Base-by-base conservation (phyloP, 23 tunicate species). In the Trididemnum clinides region DNA sequence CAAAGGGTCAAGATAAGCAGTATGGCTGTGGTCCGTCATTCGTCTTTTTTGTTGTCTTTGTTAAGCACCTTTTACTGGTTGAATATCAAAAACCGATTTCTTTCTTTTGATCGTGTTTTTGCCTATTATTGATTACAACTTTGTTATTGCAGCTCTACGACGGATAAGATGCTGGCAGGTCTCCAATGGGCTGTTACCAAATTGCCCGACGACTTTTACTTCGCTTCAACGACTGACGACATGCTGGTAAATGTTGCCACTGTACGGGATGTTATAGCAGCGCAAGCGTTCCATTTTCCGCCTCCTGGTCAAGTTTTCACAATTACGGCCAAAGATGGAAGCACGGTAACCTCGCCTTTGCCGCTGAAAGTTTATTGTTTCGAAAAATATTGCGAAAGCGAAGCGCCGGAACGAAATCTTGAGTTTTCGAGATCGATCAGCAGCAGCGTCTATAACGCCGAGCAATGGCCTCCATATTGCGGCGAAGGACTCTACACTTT, bases 401-500 rank as follows among this genome's bases (percentile, higher is more conserved):
- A 77, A 64, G 23, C 23, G 22, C 51, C 84, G 64, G 57, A 62
- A 25, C 33, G 86, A 64, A 51, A 78, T 51, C 25, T 29, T 2
- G 15, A 51, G 28, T 37, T 5, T 10, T 20, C 7, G 6, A 28
- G 84, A 3, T 77, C 90, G 26, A 77, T 87, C 4, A 18, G 32
- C 28, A 28, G 28, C 19, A 26, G 27, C 21, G n/a, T 12, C 36
- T 89, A 89, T 31, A 10, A 38, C 20, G 88, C 81, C 1, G 51
- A 32, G 1, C 18, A 6, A 25, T 90, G 90, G 90, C 95, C 95
- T 20, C 95, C 95, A 20, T 80, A 85, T 34, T 90, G 95, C 77
- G 21, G 50, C 28, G 83, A 38, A 62, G 86, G 83, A 2, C 72
- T 90, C 30, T 85, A 77, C 49, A 30, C 34, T 1, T 34, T 80